Evolutionary conservation across 1,140 invertebrate genomes (phyloP), one percentile per base, ranked within the genome.

Genomic region (Protaetia brevitarsis): DNA sequence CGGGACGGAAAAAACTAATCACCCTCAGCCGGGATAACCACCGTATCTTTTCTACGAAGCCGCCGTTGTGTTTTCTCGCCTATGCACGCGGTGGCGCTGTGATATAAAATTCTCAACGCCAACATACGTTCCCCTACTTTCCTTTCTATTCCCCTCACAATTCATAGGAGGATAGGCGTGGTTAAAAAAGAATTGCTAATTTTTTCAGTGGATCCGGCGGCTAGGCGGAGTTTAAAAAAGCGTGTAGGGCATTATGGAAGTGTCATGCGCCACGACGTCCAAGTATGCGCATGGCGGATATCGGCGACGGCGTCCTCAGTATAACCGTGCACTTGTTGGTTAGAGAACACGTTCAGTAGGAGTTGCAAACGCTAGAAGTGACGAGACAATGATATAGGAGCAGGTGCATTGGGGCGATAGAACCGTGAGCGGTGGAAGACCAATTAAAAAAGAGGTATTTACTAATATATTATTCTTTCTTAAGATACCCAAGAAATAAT

Each of bases 101-200:
- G 30, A 19, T 34, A 62, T 31, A 62, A 62, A 62, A 36, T 36
- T 23, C 10, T 34, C 16, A 31, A 23, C 60, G 29, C 31, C 11
- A 29, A 62, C 31, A 34, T 23, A 26, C 23, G 60, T 62, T 62
- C 65, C 51, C 58, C 65, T 59, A 29, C 56, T 36, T 45, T 60
- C 56, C 41, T 34, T 23, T 34, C 19, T 56, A 51, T 58, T 60
- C 66, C 66, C 66, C 66, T 63, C 37, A 23, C 28, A 26, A 26
- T 28, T 34, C 27, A 36, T 62, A 58, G 36, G 36, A 56, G 29
- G 58, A 68, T 65, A 69, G 68, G 68, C 68, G 68, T 63, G 68
- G 64, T 66, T 68, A 66, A 63, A 62, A 63, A 69, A 69, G 68
- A 66, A 66, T 69, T 69, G 68, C 68, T 56, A 64, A 69, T 69